Evolutionary conservation across 2,888 invertebrate genomes (phyloP).

Genomic region (Synergus laeviventris): DNA sequence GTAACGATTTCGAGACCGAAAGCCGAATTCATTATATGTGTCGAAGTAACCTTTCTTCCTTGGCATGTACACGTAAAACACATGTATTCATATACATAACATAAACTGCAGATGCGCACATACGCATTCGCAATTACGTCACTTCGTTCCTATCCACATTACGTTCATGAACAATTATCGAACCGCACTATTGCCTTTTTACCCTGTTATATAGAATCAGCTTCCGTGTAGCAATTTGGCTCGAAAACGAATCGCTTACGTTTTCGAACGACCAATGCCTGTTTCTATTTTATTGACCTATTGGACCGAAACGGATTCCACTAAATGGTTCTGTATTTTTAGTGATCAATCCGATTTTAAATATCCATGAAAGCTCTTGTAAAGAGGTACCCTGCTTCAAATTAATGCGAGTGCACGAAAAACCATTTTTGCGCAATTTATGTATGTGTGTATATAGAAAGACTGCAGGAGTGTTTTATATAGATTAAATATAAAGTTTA

Average conservation of each 20-base stretch:
- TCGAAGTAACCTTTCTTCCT: background rate
- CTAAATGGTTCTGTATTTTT: conserved; percentile 30
- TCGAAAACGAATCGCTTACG: conserved; percentile 36
- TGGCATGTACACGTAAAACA: no score
- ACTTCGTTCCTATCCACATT: conserved; percentile 27
- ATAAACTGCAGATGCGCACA: conserved; percentile 21
- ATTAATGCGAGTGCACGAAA: background rate
- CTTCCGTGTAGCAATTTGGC: conserved; percentile 34
- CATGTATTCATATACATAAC: no score
- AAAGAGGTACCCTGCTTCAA: background rate
- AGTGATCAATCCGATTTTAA: conserved; percentile 31
- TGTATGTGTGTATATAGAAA: no score
- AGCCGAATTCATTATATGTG: conserved; percentile 18
- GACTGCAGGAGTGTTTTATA: background rate
- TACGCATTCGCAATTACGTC: conserved; percentile 19
- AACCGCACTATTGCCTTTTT: conserved; percentile 34
- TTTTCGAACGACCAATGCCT: conserved; percentile 29
- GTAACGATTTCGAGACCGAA: background rate
- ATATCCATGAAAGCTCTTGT: conserved; percentile 16
- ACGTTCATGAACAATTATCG: conserved; percentile 38
- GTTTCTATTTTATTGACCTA: conserved; percentile 27
- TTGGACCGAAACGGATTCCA: conserved; percentile 26
- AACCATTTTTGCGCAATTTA: no score
- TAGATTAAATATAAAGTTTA: background rate
- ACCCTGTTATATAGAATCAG: conserved; percentile 37